Conservation (phyloP, 2,797 vertebrate genomes). For the Mormyrus hasselquistii region DNA sequence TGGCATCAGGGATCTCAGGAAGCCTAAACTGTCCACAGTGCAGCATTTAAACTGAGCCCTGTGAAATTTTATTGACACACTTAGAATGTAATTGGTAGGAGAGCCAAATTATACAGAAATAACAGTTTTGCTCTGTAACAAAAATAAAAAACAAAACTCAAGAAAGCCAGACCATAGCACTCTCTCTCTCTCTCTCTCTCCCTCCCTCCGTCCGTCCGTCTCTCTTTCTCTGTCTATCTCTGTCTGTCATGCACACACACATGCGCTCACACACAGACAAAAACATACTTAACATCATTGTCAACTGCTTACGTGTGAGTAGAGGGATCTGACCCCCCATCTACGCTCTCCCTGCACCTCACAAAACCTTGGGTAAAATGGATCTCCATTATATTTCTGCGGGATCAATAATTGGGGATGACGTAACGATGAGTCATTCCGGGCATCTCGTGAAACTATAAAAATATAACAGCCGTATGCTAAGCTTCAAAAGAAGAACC, state of each 20-base stretch:
- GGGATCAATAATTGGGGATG: not conserved
- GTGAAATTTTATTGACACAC: not conserved
- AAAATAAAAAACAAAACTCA: not conserved
- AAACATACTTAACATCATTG: not conserved
- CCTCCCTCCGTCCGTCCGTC: not conserved
- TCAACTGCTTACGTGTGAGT: not conserved
- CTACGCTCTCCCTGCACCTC: not conserved
- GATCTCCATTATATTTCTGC: not conserved
- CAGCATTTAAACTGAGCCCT: not conserved
- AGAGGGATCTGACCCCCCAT: not conserved
- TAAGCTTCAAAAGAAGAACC: constrained; percentile 16
- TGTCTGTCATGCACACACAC: not conserved
- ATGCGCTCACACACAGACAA: not conserved
- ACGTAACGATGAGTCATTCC: not conserved
- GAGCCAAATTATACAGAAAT: not conserved
- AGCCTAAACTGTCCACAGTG: not conserved
- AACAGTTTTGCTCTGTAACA: not conserved
- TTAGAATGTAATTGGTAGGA: not conserved
- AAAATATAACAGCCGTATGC: constrained; percentile 8
- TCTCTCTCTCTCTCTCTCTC: not conserved
- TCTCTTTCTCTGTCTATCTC: not conserved
- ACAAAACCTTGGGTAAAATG: not conserved
- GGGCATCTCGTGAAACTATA: not conserved
- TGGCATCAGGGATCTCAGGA: not conserved
- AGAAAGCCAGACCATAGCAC: not conserved